A percentile compares a stretch with the other conserved stretches of the same genome.
phyloP scores from a whole-genome alignment of 2,797 vertebrate genomes.

The Pseudocheirus occidentalis region DNA sequence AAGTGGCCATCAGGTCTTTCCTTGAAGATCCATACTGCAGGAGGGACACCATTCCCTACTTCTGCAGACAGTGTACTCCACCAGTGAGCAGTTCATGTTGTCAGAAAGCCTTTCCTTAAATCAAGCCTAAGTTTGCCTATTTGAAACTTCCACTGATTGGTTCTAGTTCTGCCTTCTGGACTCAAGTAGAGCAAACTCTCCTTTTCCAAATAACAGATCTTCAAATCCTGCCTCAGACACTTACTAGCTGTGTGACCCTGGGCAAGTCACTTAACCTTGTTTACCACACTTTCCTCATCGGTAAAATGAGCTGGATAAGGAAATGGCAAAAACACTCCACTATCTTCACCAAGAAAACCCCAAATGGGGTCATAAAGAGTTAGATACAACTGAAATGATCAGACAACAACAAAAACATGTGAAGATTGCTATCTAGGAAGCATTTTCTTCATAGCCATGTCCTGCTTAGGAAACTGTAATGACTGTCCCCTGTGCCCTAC shows the following conservation, averaged over 20 bases:
- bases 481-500: neutral
- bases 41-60: neutral
- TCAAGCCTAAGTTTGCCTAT: neutral
- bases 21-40: neutral
- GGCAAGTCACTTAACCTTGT: neutral
- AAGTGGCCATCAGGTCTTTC: neutral
- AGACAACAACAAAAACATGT: no score
- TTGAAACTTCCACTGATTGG: neutral
- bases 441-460: neutral
- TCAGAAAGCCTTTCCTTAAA: neutral
- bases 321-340: no score
- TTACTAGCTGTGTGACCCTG: neutral
- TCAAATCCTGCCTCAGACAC: neutral
- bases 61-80: neutral
- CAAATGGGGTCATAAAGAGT: no score
- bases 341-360: no score
- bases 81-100: neutral
- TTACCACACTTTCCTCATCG: no score
- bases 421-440: neutral
- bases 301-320: no score
- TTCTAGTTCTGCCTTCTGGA: neutral
- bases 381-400: no score
- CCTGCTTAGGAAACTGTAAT: neutral
- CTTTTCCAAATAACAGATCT: neutral
- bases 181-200: neutral